Percentiles rank a stretch among this genome's conserved stretches.
These are phyloP conservation scores for Cirrhinus molitorella DNA, from an alignment of 2,797 vertebrate genomes.

Conservation along the genomic window DNA sequence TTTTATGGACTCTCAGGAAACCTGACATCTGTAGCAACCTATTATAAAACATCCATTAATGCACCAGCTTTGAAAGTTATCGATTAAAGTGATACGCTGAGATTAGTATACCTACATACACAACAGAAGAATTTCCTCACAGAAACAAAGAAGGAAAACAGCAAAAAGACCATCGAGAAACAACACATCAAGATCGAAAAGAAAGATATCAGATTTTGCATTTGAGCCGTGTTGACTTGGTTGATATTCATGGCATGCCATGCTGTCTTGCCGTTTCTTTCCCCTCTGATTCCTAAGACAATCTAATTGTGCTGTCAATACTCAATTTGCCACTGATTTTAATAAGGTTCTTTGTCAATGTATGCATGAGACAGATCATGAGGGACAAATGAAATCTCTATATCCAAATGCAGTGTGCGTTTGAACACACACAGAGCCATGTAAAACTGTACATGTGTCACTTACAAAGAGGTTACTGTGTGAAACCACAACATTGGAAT, in stretches of 20 bases:
- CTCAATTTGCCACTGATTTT: constrained; percentile 52
- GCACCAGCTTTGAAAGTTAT: constrained; percentile 21
- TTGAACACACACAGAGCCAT: background rate
- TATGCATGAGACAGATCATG: constrained; percentile 9
- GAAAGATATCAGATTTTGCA: constrained; percentile 4
- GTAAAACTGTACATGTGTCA: background rate
- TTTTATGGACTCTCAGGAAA: constrained; percentile 29
- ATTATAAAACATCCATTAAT: constrained; percentile 41
- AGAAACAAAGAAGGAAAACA: constrained; percentile 4
- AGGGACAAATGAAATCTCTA: constrained; percentile 2
- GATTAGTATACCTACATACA: background rate
- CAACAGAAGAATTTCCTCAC: background rate
- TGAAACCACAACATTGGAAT: background rate
- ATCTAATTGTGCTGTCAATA: constrained; percentile 57
- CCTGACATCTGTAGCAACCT: constrained; percentile 18
- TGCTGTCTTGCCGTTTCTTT: constrained; percentile 14
- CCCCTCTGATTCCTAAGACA: constrained; percentile 28
- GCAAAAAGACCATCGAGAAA: background rate
- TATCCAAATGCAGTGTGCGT: background rate
- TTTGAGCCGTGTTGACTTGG: constrained; percentile 15
- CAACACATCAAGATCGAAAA: constrained; percentile 2
- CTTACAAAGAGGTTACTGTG: background rate
- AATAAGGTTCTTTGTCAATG: constrained; percentile 50
- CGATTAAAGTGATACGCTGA: background rate
- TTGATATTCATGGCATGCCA: constrained; percentile 55